A percentile compares a stretch with the other conserved stretches of the same genome.
Evolutionary conservation across 2,888 invertebrate genomes (phyloP).

Genomic region (Sympetrum striolatum): DNA sequence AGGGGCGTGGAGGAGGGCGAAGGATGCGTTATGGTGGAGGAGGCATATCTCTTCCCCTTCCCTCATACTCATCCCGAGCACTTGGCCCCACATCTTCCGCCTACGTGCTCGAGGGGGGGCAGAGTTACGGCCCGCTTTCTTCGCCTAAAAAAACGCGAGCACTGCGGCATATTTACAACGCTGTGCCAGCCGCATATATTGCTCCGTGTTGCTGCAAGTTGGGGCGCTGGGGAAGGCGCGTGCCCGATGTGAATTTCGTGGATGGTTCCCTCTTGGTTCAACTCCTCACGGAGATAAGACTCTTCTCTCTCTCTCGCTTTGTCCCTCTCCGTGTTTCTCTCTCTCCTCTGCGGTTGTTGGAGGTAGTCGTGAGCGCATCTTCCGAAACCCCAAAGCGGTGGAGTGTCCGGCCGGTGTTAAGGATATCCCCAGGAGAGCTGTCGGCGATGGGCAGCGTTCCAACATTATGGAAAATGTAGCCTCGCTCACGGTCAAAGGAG

Average conservation of each 20-base stretch:
- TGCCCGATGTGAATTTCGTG: slow-evolving; percentile 17
- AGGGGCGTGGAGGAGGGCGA: background rate
- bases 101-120: background rate
- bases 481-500: background rate
- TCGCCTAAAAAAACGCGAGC: slow-evolving; percentile 10
- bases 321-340: no score
- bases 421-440: slow-evolving; percentile 37
- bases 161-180: slow-evolving; percentile 39
- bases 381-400: slow-evolving; percentile 24
- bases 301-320: background rate
- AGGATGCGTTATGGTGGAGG: slow-evolving; percentile 41
- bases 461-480: slow-evolving; percentile 32
- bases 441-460: slow-evolving; percentile 42
- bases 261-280: slow-evolving; percentile 31
- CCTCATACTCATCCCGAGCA: background rate
- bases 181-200: slow-evolving; percentile 26
- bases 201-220: slow-evolving; percentile 10
- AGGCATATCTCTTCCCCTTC: slow-evolving; percentile 15
- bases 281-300: background rate
- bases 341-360: slow-evolving; percentile 6
- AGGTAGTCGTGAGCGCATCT: background rate
- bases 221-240: background rate
- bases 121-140: slow-evolving; percentile 29
- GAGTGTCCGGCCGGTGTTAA: background rate
- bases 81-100: background rate